Evolutionary conservation across 2,113 vertebrate genomes (phyloP).

Genomic region (Cyanoramphus novaezelandiae): DNA sequence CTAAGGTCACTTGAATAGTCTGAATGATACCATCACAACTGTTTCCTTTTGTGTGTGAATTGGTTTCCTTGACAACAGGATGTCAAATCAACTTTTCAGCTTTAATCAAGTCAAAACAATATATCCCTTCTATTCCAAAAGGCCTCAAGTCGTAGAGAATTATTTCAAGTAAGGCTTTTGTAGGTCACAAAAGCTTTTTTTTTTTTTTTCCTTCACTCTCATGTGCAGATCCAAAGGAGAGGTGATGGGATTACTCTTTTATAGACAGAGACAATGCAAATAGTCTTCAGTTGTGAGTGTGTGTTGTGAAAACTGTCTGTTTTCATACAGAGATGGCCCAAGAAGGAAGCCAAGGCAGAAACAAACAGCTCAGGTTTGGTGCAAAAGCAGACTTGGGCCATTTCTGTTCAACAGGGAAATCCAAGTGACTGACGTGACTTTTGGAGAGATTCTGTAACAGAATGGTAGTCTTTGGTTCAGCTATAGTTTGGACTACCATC

Average conservation of each 20-base stretch:
- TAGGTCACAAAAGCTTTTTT: slow-evolving; percentile 58
- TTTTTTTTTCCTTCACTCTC: accelerated
- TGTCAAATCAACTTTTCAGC: slow-evolving; percentile 73
- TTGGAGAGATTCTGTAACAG: background rate
- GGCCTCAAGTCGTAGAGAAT: slow-evolving; percentile 67
- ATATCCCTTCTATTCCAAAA: slow-evolving; percentile 73
- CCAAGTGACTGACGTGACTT: background rate
- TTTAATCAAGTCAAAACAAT: slow-evolving; percentile 78
- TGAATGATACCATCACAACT: slow-evolving; percentile 71
- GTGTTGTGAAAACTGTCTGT: slow-evolving; percentile 25
- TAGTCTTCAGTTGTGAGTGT: slow-evolving; percentile 12
- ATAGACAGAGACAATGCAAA: slow-evolving; percentile 36
- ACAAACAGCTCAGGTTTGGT: background rate
- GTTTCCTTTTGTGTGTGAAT: slow-evolving; percentile 69
- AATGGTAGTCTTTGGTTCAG: background rate
- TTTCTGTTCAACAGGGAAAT: background rate
- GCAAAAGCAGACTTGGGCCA: background rate
- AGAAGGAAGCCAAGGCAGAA: slow-evolving; percentile 14
- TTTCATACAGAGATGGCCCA: slow-evolving; percentile 25
- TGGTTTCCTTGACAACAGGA: slow-evolving; percentile 77
- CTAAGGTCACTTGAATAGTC: slow-evolving; percentile 73
- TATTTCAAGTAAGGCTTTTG: slow-evolving; percentile 68
- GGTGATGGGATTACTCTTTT: slow-evolving; percentile 36
- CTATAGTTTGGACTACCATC: background rate
- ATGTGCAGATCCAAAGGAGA: slow-evolving; percentile 15